Evolutionary conservation across 2,797 vertebrate species (phyloP).

Genomic region (Cercopithecus diana): DNA sequence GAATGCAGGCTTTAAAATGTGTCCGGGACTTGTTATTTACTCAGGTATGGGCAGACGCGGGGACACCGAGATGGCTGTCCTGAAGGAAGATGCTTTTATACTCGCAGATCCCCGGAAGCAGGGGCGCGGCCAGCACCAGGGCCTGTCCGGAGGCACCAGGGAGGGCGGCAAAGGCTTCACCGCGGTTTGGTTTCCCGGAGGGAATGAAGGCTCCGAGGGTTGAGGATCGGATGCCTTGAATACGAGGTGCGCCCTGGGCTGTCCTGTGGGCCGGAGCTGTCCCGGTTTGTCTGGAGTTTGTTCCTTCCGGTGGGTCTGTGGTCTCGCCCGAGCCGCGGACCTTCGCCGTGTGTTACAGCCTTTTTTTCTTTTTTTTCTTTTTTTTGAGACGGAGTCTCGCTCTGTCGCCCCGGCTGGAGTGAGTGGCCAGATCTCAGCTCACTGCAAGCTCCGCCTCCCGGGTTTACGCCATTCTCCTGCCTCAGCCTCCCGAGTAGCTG

Average conservation of each 20-base stretch:
- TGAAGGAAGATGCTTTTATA: neutral
- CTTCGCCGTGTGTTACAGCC: too few species aligned
- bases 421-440: fast-evolving
- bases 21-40: neutral
- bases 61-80: neutral
- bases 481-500: too few species aligned
- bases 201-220: neutral
- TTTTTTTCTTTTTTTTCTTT: too few species aligned
- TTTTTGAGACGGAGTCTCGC: too few species aligned
- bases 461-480: fast-evolving
- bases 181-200: neutral
- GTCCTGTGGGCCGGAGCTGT: neutral
- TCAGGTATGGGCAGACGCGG: neutral
- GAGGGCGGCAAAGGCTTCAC: neutral
- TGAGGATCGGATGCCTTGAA: neutral
- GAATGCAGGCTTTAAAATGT: neutral
- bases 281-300: neutral
- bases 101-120: neutral
- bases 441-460: too few species aligned
- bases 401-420: too few species aligned
- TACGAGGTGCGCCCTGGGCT: neutral
- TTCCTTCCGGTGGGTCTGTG: too few species aligned
- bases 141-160: neutral
- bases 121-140: fast-evolving
- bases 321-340: too few species aligned